Evolutionary conservation across 1,140 invertebrate genomes (phyloP).

Genomic region (Drosophila simulans): DNA sequence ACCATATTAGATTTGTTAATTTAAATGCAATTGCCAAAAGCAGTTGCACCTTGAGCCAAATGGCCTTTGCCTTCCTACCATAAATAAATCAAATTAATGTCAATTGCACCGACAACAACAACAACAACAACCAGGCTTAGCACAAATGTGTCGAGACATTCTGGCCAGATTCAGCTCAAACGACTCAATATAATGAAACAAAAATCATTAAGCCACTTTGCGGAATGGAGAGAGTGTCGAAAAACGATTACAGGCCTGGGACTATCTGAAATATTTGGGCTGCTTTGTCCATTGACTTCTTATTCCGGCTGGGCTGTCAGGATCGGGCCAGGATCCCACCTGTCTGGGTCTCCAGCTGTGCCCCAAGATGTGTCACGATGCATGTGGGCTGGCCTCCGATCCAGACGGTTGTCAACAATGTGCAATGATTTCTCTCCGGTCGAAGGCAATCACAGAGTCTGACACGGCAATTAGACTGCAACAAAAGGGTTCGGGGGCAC

Average conservation of each 20-base stretch:
- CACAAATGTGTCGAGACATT: constrained; percentile 32
- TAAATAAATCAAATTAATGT: constrained; percentile 81
- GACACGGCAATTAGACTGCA: constrained; percentile 77
- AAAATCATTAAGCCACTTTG: constrained; percentile 78
- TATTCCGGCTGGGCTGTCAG: background rate
- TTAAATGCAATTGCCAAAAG: constrained; percentile 61
- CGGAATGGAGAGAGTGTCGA: constrained; percentile 27
- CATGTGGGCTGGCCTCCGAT: constrained; percentile 12
- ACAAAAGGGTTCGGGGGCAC: constrained; percentile 37
- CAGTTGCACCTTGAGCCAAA: constrained; percentile 55
- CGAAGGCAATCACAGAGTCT: constrained; percentile 69
- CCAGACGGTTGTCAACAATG: constrained; percentile 66
- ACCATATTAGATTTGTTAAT: constrained; percentile 75
- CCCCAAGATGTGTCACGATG: constrained; percentile 4
- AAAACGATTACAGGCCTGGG: constrained; percentile 40
- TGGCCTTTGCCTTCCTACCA: constrained; percentile 47
- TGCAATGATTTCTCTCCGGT: constrained; percentile 52
- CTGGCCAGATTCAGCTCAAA: constrained; percentile 17
- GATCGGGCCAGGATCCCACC: background rate
- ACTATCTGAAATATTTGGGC: constrained; percentile 8
- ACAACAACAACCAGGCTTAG: constrained; percentile 7
- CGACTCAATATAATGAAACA: constrained; percentile 70
- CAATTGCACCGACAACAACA: constrained; percentile 58
- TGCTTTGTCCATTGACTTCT: constrained; percentile 9
- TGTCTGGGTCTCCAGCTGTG: constrained; percentile 36